phyloP scores from a whole-genome alignment of 2,113 vertebrate species.

The Tricholaema leucomelas region DNA sequence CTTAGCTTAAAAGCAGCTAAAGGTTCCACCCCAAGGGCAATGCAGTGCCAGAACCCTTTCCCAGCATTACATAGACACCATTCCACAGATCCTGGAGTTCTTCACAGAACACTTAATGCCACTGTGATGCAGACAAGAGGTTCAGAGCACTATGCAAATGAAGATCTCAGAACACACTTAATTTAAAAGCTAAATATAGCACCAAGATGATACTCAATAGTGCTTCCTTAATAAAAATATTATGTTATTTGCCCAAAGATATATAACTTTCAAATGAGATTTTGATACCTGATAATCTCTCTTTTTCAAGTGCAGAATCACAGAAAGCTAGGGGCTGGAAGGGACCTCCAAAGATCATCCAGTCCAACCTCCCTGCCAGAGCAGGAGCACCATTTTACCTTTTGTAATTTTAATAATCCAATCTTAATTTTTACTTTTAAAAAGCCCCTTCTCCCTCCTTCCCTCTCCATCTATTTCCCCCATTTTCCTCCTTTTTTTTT shows the following conservation, averaged over 20 bases:
- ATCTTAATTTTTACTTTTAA: no score
- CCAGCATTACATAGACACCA: not conserved
- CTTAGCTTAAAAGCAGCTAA: not conserved
- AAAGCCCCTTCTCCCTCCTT: no score
- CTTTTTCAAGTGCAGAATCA: not conserved
- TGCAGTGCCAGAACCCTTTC: not conserved
- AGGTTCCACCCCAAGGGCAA: not conserved
- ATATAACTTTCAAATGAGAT: not conserved
- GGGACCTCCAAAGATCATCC: no score
- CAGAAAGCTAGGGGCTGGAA: no score
- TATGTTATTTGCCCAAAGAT: not conserved
- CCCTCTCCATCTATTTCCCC: no score
- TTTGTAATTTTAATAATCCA: no score
- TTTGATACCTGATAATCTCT: not conserved
- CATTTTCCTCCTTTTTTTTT: no score
- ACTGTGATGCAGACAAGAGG: not conserved
- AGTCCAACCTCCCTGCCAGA: no score
- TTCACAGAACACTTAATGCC: not conserved
- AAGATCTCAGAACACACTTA: not conserved
- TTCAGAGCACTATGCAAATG: not conserved
- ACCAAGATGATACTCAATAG: not conserved
- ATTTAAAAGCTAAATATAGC: slow-evolving; percentile 15
- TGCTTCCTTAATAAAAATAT: not conserved
- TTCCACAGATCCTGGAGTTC: not conserved
- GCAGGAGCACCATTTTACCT: no score